Conservation (phyloP, 2,797 vertebrate species). For the Apogon talboti region DNA sequence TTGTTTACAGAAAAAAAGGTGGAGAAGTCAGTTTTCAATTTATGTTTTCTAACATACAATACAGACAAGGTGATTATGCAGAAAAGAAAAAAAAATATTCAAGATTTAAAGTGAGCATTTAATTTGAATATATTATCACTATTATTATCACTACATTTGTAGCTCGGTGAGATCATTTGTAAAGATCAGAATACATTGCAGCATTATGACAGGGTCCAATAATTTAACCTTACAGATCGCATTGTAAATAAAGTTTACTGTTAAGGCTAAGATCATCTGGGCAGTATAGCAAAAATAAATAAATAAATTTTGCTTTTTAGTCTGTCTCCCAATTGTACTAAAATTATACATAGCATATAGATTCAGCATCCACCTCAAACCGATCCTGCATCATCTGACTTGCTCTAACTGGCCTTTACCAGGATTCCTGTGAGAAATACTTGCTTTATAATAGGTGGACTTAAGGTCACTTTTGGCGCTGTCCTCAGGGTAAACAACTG, state of each 20-base stretch:
- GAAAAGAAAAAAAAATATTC: not conserved
- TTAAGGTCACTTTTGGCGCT: constrained; percentile 30
- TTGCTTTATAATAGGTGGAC: constrained; percentile 18
- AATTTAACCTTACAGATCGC: no score
- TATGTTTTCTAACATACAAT: no score
- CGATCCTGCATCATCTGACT: not conserved
- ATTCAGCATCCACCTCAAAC: constrained; percentile 3
- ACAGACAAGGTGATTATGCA: not conserved
- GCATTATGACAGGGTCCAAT: no score
- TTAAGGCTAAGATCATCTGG: no score
- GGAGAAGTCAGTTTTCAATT: not conserved
- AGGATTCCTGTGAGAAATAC: constrained; percentile 4
- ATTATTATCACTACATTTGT: no score
- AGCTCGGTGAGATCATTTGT: no score
- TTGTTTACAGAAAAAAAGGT: not conserved
- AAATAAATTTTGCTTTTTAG: no score
- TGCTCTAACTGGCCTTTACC: constrained; percentile 15
- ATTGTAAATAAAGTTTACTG: no score
- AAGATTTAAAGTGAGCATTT: not conserved
- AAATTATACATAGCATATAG: not conserved
- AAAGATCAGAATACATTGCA: no score
- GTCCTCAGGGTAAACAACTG: not conserved
- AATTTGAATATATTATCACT: not conserved
- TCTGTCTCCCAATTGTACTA: not conserved
- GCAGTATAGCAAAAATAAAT: no score